Conservation (phyloP, 2,888 invertebrate species). For the Amphipoea lucens region DNA sequence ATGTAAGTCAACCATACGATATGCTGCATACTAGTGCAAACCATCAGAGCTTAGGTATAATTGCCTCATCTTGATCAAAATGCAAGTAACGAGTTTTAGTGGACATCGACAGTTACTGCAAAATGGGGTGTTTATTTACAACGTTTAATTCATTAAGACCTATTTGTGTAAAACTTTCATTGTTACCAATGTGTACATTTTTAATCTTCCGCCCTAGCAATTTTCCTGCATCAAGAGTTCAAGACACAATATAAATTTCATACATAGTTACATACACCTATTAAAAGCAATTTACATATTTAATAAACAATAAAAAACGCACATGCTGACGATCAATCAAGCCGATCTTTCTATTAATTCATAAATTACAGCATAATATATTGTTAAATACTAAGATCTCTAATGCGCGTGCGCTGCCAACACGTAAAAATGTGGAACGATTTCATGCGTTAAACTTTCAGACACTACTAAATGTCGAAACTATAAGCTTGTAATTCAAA, state of each 20-base stretch:
- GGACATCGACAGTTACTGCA: not conserved
- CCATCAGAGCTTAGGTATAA: not conserved
- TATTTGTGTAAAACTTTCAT: not conserved
- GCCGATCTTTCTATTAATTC: conserved; percentile 47
- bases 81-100: not conserved
- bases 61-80: not conserved
- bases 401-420: conserved; percentile 57
- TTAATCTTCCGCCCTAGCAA: not conserved
- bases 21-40: not conserved
- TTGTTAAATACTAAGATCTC: conserved; percentile 59
- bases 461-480: conserved; percentile 11
- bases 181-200: not conserved
- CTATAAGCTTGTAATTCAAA: not conserved
- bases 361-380: conserved; percentile 62
- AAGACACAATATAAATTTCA: not conserved
- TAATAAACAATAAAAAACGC: conserved; percentile 47
- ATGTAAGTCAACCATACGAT: not conserved
- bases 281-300: conserved; percentile 12
- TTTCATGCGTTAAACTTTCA: conserved; percentile 65
- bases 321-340: conserved; percentile 57
- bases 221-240: not conserved
- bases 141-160: not conserved
- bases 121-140: not conserved
- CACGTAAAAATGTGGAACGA: conserved; percentile 68
- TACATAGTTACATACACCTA: not conserved